Percentiles rank a stretch among this genome's conserved stretches.
Conservation (phyloP, 2,888 invertebrate genomes). For the Melanotus villosus region DNA sequence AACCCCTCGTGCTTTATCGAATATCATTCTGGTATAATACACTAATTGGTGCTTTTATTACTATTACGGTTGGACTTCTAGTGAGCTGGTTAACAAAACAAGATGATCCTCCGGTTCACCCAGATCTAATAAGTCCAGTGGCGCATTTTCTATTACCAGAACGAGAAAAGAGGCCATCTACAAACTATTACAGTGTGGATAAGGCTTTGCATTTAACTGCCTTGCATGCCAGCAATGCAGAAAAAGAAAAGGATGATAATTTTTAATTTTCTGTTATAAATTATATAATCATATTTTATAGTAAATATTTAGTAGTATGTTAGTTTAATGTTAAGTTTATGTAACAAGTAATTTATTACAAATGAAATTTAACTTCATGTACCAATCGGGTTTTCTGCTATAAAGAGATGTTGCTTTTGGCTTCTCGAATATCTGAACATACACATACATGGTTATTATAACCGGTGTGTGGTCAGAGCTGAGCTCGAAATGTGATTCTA, state of each 20-base stretch:
- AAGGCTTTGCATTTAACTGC: slow-evolving; percentile 37
- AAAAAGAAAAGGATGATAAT: not conserved
- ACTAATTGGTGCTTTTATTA: not conserved
- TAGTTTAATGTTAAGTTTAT: too few species aligned
- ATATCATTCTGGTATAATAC: slow-evolving; percentile 32
- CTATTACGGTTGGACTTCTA: slow-evolving; percentile 13
- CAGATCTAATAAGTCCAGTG: slow-evolving; percentile 75
- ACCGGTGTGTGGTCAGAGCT: too few species aligned
- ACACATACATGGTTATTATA: too few species aligned
- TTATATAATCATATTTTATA: too few species aligned
- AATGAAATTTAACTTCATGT: too few species aligned
- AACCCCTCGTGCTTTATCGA: slow-evolving; percentile 26
- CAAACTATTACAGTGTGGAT: slow-evolving; percentile 43
- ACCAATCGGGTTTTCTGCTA: too few species aligned
- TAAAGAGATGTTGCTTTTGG: too few species aligned
- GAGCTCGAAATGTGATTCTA: too few species aligned
- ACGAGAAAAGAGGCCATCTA: slow-evolving; percentile 53
- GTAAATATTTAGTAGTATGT: too few species aligned
- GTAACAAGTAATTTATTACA: too few species aligned
- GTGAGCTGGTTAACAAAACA: slow-evolving; percentile 33
- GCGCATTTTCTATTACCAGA: slow-evolving; percentile 71
- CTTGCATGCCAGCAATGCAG: not conserved
- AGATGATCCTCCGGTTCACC: slow-evolving; percentile 66
- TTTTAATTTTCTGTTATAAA: not conserved
- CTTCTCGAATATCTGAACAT: too few species aligned